Conservation (phyloP, 2,888 invertebrate genomes). For the Shargacucullia verbasci region DNA sequence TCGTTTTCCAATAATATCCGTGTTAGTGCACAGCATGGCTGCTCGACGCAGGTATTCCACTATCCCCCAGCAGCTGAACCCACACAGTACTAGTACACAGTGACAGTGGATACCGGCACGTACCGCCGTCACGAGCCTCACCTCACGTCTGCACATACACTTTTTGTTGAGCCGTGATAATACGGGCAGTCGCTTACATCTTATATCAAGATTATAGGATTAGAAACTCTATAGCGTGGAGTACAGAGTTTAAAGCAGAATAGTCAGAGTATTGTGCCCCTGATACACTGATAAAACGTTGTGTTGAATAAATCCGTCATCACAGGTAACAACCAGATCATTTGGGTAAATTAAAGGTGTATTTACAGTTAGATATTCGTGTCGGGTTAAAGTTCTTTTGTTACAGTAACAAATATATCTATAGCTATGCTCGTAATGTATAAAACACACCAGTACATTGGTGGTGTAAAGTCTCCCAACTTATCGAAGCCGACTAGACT, state of each 20-base stretch:
- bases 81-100: too few species aligned
- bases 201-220: background rate
- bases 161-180: slow-evolving; percentile 38
- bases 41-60: background rate
- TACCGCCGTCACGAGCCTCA: slow-evolving; percentile 35
- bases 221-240: background rate
- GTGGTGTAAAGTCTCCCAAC: too few species aligned
- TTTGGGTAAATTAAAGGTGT: slow-evolving; percentile 16
- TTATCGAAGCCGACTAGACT: too few species aligned
- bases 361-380: slow-evolving; percentile 8
- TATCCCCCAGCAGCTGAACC: slow-evolving; percentile 6
- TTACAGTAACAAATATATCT: background rate
- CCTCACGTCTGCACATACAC: slow-evolving; percentile 44
- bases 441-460: too few species aligned
- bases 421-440: too few species aligned
- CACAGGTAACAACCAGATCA: slow-evolving; percentile 19
- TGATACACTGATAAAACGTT: slow-evolving; percentile 24
- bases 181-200: slow-evolving; percentile 17
- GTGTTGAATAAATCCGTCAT: slow-evolving; percentile 10
- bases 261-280: background rate
- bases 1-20: too few species aligned
- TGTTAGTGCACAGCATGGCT: background rate
- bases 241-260: background rate
- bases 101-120: slow-evolving; percentile 35
- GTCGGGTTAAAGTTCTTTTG: slow-evolving; percentile 11